These are phyloP conservation scores for Zaprionus gabonicus DNA, from an alignment of 1,140 invertebrate species.

Conservation along the genomic window DNA sequence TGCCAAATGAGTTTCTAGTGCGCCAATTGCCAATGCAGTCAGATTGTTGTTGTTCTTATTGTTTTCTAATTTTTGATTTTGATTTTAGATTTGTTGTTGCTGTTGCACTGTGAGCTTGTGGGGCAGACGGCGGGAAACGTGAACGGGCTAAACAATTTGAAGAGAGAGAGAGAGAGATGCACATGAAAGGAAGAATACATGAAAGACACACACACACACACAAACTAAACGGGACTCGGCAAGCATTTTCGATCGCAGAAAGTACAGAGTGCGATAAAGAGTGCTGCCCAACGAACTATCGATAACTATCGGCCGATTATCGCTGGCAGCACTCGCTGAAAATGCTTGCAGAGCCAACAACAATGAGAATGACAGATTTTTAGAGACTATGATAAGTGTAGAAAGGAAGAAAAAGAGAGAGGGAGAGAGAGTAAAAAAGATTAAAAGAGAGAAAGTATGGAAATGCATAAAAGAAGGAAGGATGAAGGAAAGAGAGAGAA, in stretches of 20 bases:
- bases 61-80: background rate
- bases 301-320: background rate
- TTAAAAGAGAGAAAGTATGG: background rate
- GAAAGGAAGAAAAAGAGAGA: background rate
- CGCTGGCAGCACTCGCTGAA: background rate
- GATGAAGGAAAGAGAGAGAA: background rate
- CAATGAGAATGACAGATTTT: constrained; percentile 7
- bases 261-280: background rate
- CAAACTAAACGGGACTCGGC: background rate
- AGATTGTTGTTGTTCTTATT: constrained; percentile 1
- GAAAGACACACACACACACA: constrained; percentile 14
- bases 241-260: constrained; percentile 3
- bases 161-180: background rate
- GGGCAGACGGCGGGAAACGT: constrained; percentile 59
- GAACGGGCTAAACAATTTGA: constrained; percentile 34
- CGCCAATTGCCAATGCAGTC: constrained; percentile 40
- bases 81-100: background rate
- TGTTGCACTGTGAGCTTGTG: constrained; percentile 23
- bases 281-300: background rate
- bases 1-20: constrained; percentile 59
- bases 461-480: background rate
- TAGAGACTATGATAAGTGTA: background rate
- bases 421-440: constrained; percentile 2
- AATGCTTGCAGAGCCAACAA: constrained; percentile 19
- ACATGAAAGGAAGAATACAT: constrained; percentile 15